These are phyloP conservation scores for Caenorhabditis panamensis DNA, from an alignment of 2,888 invertebrate genomes.

Conservation along the genomic window DNA sequence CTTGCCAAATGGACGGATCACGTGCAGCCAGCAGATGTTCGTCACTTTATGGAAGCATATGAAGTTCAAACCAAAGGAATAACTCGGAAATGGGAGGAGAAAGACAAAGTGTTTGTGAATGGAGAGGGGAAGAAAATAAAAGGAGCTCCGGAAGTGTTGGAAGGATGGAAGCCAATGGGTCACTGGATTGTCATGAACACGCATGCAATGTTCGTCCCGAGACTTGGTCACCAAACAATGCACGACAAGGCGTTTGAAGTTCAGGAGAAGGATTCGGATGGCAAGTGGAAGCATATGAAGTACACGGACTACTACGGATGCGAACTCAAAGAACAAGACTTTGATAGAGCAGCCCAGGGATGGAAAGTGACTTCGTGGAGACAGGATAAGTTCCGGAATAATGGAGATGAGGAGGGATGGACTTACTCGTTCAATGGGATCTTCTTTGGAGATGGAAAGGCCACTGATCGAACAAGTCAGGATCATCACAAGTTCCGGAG, in stretches of 20 bases:
- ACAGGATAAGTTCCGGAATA: constrained; percentile 70
- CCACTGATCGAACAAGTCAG: constrained; percentile 44
- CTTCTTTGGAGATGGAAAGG: constrained; percentile 68
- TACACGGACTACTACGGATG: constrained; percentile 73
- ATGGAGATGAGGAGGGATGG: constrained; percentile 77
- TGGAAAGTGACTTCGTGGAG: constrained; percentile 72
- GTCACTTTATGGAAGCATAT: constrained; percentile 73
- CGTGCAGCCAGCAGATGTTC: constrained; percentile 71
- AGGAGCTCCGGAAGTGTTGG: too few species aligned
- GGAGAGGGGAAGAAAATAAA: constrained; percentile 25
- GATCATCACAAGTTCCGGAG: constrained; percentile 45
- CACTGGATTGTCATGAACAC: constrained; percentile 68
- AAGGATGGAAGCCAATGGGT: constrained; percentile 40
- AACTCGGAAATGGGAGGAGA: constrained; percentile 35
- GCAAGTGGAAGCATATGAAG: constrained; percentile 51
- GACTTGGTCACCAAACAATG: constrained; percentile 49
- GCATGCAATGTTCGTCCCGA: constrained; percentile 65
- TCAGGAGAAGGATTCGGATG: constrained; percentile 51
- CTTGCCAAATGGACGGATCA: constrained; percentile 56
- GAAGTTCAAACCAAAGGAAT: constrained; percentile 44
- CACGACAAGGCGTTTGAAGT: constrained; percentile 67
- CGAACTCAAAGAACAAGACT: constrained; percentile 36
- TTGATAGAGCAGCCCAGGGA: constrained; percentile 54
- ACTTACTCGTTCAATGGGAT: constrained; percentile 67
- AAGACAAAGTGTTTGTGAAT: constrained; percentile 23